Percentiles rank a stretch among this genome's conserved stretches.
These are phyloP conservation scores for Mamestra configurata DNA, from an alignment of 1,140 invertebrate species.

Conservation along the genomic window DNA sequence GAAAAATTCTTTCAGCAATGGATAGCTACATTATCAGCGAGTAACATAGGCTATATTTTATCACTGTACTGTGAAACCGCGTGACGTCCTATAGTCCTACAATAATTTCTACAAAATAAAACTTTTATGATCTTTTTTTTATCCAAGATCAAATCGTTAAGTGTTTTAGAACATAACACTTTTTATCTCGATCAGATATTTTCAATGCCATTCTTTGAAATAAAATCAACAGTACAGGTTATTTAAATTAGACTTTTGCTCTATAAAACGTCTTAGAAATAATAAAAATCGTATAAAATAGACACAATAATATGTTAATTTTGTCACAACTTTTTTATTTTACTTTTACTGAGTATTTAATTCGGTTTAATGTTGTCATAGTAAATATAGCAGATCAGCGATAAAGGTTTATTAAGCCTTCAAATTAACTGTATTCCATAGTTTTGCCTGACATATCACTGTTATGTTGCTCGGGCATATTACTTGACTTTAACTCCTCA, in stretches of 20 bases:
- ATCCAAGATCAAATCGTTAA: constrained; percentile 14
- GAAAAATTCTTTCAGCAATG: no score
- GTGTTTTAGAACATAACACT: constrained; percentile 5
- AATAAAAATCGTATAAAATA: constrained; percentile 13
- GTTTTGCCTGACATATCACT: not conserved
- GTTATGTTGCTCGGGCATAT: no score
- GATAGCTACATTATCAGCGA: no score
- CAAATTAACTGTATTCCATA: not conserved
- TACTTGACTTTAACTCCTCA: no score
- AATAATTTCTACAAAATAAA: constrained; percentile 7
- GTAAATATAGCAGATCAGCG: not conserved
- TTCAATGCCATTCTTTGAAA: constrained; percentile 8
- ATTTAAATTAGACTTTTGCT: constrained; percentile 19
- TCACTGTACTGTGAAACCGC: not conserved
- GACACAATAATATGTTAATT: constrained; percentile 16
- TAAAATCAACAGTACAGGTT: constrained; percentile 21
- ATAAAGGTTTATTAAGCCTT: not conserved
- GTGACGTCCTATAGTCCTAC: not conserved
- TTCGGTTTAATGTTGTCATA: not conserved
- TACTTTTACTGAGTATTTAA: not conserved
- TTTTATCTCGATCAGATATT: constrained; percentile 11
- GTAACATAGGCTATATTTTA: no score
- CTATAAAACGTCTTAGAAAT: constrained; percentile 18
- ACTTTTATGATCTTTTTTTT: not conserved
- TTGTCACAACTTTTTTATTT: not conserved